Percentiles rank a stretch among this genome's conserved stretches.
Evolutionary conservation across 2,888 invertebrate genomes (phyloP).

Genomic region (Muscina levida): DNA sequence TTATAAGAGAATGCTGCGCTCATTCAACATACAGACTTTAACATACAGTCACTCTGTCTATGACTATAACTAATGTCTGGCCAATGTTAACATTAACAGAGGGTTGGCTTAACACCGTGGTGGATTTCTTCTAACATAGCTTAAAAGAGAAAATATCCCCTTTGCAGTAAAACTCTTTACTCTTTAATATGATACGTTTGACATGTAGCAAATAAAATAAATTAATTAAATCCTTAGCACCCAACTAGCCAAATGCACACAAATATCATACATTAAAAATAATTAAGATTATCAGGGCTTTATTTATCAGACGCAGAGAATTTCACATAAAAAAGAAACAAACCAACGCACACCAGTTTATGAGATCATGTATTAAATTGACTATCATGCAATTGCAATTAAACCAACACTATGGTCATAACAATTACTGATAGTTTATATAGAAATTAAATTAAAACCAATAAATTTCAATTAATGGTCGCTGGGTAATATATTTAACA

Average conservation of each 20-base stretch:
- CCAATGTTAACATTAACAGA: constrained; percentile 17
- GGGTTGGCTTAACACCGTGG: not conserved
- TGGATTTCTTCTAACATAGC: constrained; percentile 10
- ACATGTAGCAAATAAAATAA: constrained; percentile 11
- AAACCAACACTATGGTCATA: constrained; percentile 1
- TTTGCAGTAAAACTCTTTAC: not conserved
- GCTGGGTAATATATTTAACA: too few relatives aligned
- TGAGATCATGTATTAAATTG: constrained; percentile 5
- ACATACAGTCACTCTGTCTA: not conserved
- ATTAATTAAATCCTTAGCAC: constrained; percentile 15
- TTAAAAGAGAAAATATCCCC: constrained; percentile 43
- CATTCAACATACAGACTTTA: not conserved
- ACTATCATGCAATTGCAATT: constrained; percentile 17
- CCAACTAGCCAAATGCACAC: not conserved
- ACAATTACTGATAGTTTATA: constrained; percentile 27
- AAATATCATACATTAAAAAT: not conserved
- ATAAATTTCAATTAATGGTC: constrained; percentile 33
- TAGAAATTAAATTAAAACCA: constrained; percentile 31
- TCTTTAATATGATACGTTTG: constrained; percentile 4
- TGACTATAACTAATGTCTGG: too few relatives aligned
- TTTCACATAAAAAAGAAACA: not conserved
- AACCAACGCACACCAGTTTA: constrained; percentile 10
- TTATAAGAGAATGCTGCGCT: constrained; percentile 21
- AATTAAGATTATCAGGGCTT: constrained; percentile 23
- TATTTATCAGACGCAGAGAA: not conserved